Conservation (phyloP, 1,140 invertebrate genomes). For the Magallana angulata region DNA sequence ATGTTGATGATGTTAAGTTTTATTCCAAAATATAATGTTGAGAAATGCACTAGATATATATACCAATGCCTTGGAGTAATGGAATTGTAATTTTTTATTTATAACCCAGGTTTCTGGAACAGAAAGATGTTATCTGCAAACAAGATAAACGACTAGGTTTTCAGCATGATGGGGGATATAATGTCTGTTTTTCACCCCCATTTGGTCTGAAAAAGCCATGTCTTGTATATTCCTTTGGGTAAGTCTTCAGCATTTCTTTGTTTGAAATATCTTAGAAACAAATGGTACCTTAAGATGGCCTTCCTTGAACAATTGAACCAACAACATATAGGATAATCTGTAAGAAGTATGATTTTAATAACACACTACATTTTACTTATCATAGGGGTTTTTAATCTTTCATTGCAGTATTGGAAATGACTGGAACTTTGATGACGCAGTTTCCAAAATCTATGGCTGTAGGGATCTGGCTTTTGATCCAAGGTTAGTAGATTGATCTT, state of each 20-base stretch:
- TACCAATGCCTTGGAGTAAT: background rate
- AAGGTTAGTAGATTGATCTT: conserved; percentile 52
- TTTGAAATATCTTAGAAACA: background rate
- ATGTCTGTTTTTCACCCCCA: conserved; percentile 70
- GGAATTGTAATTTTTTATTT: background rate
- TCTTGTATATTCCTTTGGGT: conserved; percentile 65
- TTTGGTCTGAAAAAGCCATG: conserved; percentile 61
- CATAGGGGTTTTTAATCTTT: background rate
- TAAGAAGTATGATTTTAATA: background rate
- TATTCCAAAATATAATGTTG: background rate
- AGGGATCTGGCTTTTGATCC: conserved; percentile 69
- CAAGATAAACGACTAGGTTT: conserved; percentile 66
- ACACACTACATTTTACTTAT: background rate
- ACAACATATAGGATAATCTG: no score
- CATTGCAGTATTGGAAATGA: conserved; percentile 66
- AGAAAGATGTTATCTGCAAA: conserved; percentile 69
- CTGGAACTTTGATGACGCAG: conserved; percentile 71
- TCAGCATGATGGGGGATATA: conserved; percentile 70
- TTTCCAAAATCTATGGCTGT: conserved; percentile 67
- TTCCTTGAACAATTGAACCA: no score
- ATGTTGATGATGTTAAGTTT: background rate
- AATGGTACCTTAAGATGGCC: no score
- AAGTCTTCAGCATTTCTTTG: background rate
- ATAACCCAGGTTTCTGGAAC: conserved; percentile 64
- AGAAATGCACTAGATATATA: background rate